Percentiles rank a stretch among this genome's conserved stretches.
phyloP scores from a whole-genome alignment of 2,797 vertebrate species.

The Perdix hodgsoniae region DNA sequence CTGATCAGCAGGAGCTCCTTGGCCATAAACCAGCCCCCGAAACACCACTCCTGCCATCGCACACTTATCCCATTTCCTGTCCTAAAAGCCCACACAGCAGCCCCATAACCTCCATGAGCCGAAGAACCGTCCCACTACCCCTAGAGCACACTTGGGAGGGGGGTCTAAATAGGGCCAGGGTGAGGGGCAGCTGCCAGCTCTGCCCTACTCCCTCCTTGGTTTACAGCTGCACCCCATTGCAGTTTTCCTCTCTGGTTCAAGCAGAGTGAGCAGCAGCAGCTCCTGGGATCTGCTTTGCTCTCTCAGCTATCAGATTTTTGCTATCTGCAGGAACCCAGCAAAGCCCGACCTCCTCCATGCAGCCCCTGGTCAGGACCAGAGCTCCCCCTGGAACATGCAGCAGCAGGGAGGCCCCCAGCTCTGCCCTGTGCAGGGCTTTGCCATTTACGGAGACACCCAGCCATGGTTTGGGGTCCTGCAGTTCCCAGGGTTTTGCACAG shows the following conservation, averaged over 20 bases:
- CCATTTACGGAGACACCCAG: neutral
- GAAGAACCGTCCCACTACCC: neutral
- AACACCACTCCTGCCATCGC: neutral
- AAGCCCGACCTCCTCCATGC: neutral
- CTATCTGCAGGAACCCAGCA: rapidly evolving
- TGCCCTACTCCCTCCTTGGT: neutral
- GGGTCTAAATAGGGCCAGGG: neutral
- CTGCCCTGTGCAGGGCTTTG: neutral
- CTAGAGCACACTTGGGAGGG: rapidly evolving
- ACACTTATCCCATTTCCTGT: neutral
- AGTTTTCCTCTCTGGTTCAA: neutral
- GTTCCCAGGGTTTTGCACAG: neutral
- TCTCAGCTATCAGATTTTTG: rapidly evolving
- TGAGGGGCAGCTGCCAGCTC: neutral
- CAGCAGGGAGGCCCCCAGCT: neutral
- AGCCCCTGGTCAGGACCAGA: neutral
- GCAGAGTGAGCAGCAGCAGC: neutral
- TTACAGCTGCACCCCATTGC: neutral
- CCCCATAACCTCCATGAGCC: rapidly evolving
- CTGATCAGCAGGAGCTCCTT: neutral
- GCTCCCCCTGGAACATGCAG: neutral
- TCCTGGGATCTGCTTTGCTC: neutral
- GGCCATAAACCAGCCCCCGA: neutral
- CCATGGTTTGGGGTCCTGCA: neutral
- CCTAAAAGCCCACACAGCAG: rapidly evolving